These are phyloP conservation scores for Tolmerus cingulatus DNA, from an alignment of 2,888 invertebrate genomes.

Conservation along the genomic window DNA sequence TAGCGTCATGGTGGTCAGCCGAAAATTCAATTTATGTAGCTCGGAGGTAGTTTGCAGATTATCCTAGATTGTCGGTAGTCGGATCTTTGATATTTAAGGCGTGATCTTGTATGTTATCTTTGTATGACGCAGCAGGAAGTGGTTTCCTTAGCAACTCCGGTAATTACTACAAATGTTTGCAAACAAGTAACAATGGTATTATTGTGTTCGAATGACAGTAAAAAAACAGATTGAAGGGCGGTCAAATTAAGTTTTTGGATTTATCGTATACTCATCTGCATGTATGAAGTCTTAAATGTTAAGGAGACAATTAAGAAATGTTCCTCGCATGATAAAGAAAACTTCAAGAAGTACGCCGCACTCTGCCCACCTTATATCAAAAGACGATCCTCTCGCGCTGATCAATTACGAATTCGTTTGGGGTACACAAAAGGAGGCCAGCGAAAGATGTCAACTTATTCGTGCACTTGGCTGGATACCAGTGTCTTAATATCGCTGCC, in stretches of 20 bases:
- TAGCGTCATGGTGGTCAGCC: neutral
- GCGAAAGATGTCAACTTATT: constrained; percentile 25
- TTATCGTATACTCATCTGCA: neutral
- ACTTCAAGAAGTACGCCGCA: neutral
- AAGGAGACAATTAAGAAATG: neutral
- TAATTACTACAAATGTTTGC: neutral
- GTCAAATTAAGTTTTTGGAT: neutral
- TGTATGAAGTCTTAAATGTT: neutral
- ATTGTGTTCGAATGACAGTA: neutral
- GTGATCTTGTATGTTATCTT: neutral
- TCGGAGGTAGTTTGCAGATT: neutral
- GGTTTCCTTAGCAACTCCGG: neutral
- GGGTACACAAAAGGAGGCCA: neutral
- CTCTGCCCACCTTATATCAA: neutral
- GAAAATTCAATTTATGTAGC: neutral
- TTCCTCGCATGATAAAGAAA: neutral
- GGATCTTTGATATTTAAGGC: constrained; percentile 3
- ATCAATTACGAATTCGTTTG: constrained; percentile 1
- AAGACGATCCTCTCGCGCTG: neutral
- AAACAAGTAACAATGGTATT: too few species aligned
- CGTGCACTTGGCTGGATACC: constrained; percentile 15
- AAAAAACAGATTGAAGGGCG: neutral
- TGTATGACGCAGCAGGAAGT: neutral
- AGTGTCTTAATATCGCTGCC: constrained; percentile 10
- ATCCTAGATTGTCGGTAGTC: neutral